Base-by-base conservation (phyloP, 2,797 vertebrate species). In the Mallotus villosus region DNA sequence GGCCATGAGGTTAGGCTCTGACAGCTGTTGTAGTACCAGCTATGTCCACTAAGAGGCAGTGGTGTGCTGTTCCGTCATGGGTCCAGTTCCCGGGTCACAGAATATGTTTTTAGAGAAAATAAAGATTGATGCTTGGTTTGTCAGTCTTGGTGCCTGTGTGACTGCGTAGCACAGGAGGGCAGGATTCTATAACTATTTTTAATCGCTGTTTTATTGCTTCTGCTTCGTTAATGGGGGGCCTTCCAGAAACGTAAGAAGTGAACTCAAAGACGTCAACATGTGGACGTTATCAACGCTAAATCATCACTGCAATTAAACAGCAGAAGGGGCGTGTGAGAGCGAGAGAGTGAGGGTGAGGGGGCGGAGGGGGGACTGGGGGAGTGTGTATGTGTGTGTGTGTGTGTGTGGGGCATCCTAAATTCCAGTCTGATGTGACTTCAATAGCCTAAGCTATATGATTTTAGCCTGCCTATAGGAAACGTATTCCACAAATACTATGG, bases 161-260 rank as follows among this genome's bases (percentile, higher is more conserved):
- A 91, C 92, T 91, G 90, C 86, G 87, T 81, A 82, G 86, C 86
- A 76, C 79, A 85, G 86, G 83, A 91, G 88, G 87, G 51, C 87
- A 87, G 86, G 89, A 88, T 87, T 87, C 89, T 87, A 85, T 88
- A 87, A 89, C 89, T 92, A 88, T 92, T 94, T 91, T 87, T 90
- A 93, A 92, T 91, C 88, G 83, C 82, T 82, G 84, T 87, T 91
- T 91, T 93, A 90, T 91, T 88, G 85, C 87, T 76, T 62, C 75
- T 78, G 68, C 66, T 82, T 83, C 76, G 49, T 76, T 79, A 83
- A 83, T 65, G 80, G 77, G 77, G 61, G 68, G 68, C 74, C 76
- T 85, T 77, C 70, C 68, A 80, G 78, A 78, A 82, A 82, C 69
- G 73, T 80, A 82, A 81, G 37, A 25, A 59, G 75, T 66, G 71